Base-by-base conservation (phyloP, 2,888 invertebrate species). In the Spodoptera exigua region DNA sequence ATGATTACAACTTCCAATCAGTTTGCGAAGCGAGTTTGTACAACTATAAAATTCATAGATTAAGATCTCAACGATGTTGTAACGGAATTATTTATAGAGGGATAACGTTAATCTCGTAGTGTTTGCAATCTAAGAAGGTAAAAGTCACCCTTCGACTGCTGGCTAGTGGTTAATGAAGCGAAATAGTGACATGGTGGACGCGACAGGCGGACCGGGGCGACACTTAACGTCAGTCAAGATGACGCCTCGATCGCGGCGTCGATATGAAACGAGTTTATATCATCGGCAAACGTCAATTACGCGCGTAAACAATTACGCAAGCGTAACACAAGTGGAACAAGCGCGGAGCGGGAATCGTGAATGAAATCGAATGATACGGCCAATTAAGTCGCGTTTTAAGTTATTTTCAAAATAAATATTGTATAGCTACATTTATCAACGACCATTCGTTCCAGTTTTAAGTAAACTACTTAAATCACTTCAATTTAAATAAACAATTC, bases 281-380 rank as follows among this genome's bases (percentile, higher is more conserved):
- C 80, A 85, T 82, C 83, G 70, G 67, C 76, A 80, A 82, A 84
- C 80, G 81, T 82, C 84, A 88, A 88, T 88, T 87, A 88, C 79
- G 58, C 65, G 70, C 66, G 74, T 77, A 81, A 83, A 86, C 85
- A 85, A 85, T 87, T 87, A 84, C 82, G 79, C 79, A 85, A 87
- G 69, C 49, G 61, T 72, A 70, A 65, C 61, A 54, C 68, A 75
- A 72, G 71, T 62, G 70, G 75, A 76, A 74, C 78, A 78, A 71
- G 71, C 60, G 53, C 34, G 12, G 27, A 65, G 53, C 65, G 46
- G 58, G 64, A 66, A 72, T 69, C 63, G 63, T 74, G 78, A 81
- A 80, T 74, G 81, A 70, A 77, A 74, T 68, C 59, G 62, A 72
- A 70, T 74, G 61, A 71, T 70, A 72, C 59, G 65, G 69, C n/a